These are phyloP conservation scores for Choreutis nemorana DNA, from an alignment of 2,888 invertebrate species.

Conservation along the genomic window DNA sequence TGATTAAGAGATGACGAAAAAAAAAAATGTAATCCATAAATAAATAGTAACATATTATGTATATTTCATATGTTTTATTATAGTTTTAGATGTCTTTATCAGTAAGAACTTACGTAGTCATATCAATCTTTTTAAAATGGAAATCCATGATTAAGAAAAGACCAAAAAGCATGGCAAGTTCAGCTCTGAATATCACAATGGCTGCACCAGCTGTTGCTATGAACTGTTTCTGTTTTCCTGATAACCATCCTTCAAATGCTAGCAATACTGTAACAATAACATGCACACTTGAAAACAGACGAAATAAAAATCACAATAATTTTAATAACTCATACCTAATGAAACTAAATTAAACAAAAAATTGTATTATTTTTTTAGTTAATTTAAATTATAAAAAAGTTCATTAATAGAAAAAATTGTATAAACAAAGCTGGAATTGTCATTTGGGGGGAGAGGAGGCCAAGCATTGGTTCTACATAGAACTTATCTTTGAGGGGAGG, in stretches of 20 bases:
- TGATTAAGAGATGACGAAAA: too few relatives aligned
- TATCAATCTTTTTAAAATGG: slow-evolving; percentile 70
- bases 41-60: too few relatives aligned
- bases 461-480: too few relatives aligned
- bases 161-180: slow-evolving; percentile 87
- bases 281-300: not conserved
- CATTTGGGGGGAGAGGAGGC: too few relatives aligned
- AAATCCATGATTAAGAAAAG: slow-evolving; percentile 85
- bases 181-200: slow-evolving; percentile 89
- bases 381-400: too few relatives aligned
- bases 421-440: too few relatives aligned
- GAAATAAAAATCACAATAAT: slow-evolving; percentile 7
- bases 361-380: slow-evolving; percentile 4
- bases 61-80: too few relatives aligned
- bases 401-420: too few relatives aligned
- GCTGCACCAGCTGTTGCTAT: slow-evolving; percentile 86
- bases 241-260: slow-evolving; percentile 86
- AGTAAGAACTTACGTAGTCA: slow-evolving; percentile 26
- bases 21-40: too few relatives aligned
- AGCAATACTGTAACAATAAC: slow-evolving; percentile 76
- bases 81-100: too few relatives aligned
- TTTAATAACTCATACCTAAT: slow-evolving; percentile 3
- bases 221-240: slow-evolving; percentile 76
- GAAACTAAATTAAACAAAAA: slow-evolving; percentile 3
- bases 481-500: too few relatives aligned